These are phyloP conservation scores for Phymorhynchus buccinoides DNA, from an alignment of 1,140 invertebrate species.

Conservation along the genomic window DNA sequence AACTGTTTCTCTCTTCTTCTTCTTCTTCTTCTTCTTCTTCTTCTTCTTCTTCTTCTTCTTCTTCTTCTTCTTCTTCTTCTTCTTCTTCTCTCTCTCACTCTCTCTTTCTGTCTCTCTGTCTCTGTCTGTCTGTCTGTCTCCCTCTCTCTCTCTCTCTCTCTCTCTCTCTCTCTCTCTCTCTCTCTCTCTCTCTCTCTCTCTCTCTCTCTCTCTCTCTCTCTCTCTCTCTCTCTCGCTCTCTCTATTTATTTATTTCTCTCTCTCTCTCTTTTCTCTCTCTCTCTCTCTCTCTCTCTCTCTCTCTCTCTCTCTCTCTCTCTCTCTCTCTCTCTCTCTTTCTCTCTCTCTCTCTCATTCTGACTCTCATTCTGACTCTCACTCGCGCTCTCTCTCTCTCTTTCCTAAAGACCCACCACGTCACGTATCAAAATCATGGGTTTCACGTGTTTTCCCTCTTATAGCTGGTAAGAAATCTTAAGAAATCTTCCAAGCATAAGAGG, in stretches of 20 bases:
- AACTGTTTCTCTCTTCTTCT: not conserved
- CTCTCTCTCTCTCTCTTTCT: slow-evolving; percentile 2
- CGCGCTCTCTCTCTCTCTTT: not conserved
- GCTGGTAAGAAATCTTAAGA: no score
- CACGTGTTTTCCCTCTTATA: no score
- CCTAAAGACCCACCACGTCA: no score
- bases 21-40: no score
- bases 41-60: no score
- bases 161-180: not conserved
- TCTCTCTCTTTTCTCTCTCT: not conserved
- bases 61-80: not conserved
- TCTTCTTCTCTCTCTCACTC: not conserved
- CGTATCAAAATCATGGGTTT: no score
- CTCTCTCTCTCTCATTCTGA: slow-evolving; percentile 18
- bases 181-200: not conserved
- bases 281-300: not conserved
- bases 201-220: no score
- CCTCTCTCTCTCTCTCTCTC: not conserved
- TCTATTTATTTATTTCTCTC: not conserved
- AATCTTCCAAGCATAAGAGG: no score
- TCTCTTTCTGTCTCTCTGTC: not conserved
- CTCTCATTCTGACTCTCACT: not conserved
- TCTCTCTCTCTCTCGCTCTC: no score
- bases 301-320: slow-evolving; percentile 10
- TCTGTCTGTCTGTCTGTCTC: not conserved